phyloP scores from a whole-genome alignment of 1,140 invertebrate genomes.

The Calycopis cecrops region DNA sequence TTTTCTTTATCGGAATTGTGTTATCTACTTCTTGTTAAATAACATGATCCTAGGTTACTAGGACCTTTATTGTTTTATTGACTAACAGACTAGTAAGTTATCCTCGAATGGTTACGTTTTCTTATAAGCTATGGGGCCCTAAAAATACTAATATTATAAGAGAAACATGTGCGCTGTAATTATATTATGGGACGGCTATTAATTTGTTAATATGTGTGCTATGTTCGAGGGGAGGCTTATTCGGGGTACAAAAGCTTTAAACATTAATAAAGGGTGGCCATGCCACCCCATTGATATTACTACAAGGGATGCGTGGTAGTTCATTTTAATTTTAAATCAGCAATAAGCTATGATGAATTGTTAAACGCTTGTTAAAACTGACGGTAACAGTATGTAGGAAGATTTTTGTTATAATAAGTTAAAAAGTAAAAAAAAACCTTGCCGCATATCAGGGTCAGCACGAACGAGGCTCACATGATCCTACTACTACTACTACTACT shows the following conservation, averaged over 20 bases:
- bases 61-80: no score
- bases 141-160: conserved; percentile 31
- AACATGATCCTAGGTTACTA: no score
- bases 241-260: conserved; percentile 25
- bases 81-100: no score
- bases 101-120: no score
- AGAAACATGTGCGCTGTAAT: conserved; percentile 13
- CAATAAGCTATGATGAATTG: conserved; percentile 37
- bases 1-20: no score
- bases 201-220: conserved; percentile 17
- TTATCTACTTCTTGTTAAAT: no score
- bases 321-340: conserved; percentile 52
- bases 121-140: not conserved
- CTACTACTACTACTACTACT: no score
- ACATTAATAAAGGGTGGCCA: conserved; percentile 30
- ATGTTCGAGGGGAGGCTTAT: conserved; percentile 18
- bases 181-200: conserved; percentile 2
- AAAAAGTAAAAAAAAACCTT: no score
- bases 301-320: conserved; percentile 21
- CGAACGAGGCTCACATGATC: no score
- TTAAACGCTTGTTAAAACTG: conserved; percentile 16
- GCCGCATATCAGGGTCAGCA: no score
- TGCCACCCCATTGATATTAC: conserved; percentile 23
- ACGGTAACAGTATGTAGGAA: no score
- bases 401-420: no score